Conservation (phyloP, 2,888 invertebrate genomes). For the Dryadula phaetusa region DNA sequence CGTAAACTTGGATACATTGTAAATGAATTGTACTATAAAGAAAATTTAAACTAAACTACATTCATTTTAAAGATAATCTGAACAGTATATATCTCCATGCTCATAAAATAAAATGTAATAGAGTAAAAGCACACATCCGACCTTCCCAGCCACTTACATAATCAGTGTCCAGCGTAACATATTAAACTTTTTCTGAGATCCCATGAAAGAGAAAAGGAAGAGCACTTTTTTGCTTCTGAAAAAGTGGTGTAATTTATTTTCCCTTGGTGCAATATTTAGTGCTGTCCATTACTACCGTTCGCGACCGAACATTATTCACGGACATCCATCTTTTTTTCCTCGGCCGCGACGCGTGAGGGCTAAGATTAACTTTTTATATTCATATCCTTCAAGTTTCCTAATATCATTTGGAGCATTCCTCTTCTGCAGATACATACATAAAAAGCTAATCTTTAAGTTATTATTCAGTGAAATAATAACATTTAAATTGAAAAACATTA, state of each 20-base stretch:
- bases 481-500: too few species aligned
- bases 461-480: too few species aligned
- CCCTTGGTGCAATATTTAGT: conserved; percentile 83
- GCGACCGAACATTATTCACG: conserved; percentile 83
- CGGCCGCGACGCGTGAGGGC: conserved; percentile 65
- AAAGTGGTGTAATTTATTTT: conserved; percentile 82
- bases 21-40: conserved; percentile 27
- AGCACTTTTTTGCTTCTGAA: conserved; percentile 79
- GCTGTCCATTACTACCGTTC: conserved; percentile 84
- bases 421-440: neutral
- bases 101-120: conserved; percentile 46
- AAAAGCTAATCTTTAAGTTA: neutral
- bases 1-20: neutral
- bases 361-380: conserved; percentile 62
- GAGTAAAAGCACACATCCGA: conserved; percentile 44
- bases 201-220: conserved; percentile 75
- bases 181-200: conserved; percentile 76
- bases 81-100: conserved; percentile 28
- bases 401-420: conserved; percentile 17
- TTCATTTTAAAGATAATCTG: conserved; percentile 37
- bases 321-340: conserved; percentile 80
- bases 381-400: conserved; percentile 26
- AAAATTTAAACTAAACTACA: conserved; percentile 30
- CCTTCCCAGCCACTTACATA: conserved; percentile 48
- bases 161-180: conserved; percentile 63